phyloP scores from a whole-genome alignment of 2,113 vertebrate species.

The Chrysemys picta region DNA sequence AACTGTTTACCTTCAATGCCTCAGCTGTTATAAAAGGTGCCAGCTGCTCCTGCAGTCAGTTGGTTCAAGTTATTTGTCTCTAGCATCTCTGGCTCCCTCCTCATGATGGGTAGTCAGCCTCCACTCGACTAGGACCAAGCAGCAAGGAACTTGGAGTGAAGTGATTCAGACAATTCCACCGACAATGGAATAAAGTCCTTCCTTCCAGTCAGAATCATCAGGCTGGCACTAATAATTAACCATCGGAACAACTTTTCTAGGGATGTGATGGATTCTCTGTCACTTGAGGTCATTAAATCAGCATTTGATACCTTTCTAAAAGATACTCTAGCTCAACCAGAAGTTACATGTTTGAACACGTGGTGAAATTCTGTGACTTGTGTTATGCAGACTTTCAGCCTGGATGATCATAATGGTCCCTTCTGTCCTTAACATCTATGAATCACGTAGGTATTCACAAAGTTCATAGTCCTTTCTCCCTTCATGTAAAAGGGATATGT shows the following conservation, averaged over 20 bases:
- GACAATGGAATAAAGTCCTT: neutral
- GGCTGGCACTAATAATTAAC: neutral
- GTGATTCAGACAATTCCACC: neutral
- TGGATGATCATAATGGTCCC: neutral
- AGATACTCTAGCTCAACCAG: neutral
- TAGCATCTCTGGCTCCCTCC: rapidly evolving
- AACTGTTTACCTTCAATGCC: too few relatives aligned
- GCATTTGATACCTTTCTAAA: neutral
- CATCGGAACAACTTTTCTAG: neutral
- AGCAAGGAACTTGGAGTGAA: neutral
- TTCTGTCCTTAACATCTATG: neutral
- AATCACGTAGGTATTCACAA: neutral
- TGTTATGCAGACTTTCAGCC: neutral
- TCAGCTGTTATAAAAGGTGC: too few relatives aligned
- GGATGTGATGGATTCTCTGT: neutral
- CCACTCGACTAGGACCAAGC: too few relatives aligned
- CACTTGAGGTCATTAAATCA: neutral
- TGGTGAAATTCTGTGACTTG: neutral
- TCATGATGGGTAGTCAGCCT: rapidly evolving
- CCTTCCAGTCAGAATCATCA: neutral
- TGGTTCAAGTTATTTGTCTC: neutral
- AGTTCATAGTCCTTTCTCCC: neutral
- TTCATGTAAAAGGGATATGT: neutral
- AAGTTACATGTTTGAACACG: neutral
- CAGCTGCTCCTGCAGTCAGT: neutral